These are phyloP conservation scores for Gibbula magus DNA, from an alignment of 2,888 invertebrate genomes.

Conservation along the genomic window DNA sequence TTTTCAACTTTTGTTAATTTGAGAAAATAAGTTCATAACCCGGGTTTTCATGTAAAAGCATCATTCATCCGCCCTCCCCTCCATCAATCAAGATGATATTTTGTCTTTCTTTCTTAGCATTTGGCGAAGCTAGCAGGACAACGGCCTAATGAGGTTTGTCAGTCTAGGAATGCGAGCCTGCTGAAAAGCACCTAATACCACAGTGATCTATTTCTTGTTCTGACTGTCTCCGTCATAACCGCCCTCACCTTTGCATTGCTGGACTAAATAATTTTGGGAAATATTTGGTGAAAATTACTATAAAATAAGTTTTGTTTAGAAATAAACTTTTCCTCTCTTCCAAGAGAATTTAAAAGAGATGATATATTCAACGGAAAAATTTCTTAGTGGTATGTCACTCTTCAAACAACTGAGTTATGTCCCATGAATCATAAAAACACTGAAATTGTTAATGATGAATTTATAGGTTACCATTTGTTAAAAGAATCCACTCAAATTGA, in stretches of 20 bases:
- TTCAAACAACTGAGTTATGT: too few relatives aligned
- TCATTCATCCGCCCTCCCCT: neutral
- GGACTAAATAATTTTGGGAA: neutral
- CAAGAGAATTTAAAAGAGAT: too few relatives aligned
- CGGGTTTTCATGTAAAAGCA: neutral
- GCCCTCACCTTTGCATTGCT: neutral
- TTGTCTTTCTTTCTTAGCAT: slow-evolving; percentile 22
- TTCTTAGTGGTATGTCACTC: too few relatives aligned
- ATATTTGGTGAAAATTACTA: too few relatives aligned
- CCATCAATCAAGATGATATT: neutral
- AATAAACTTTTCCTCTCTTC: too few relatives aligned
- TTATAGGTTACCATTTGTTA: too few relatives aligned
- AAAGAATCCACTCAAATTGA: too few relatives aligned
- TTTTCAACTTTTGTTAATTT: too few relatives aligned
- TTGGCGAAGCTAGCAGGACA: slow-evolving; percentile 22
- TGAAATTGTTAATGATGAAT: too few relatives aligned
- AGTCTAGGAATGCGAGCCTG: neutral
- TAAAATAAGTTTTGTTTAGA: too few relatives aligned
- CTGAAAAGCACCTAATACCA: neutral
- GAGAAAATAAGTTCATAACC: neutral
- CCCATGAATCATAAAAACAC: too few relatives aligned
- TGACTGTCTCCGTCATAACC: neutral
- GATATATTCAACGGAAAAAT: too few relatives aligned
- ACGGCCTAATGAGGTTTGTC: slow-evolving; percentile 20
- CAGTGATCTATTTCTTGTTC: neutral